phyloP scores from a whole-genome alignment of 2,888 invertebrate species.

The Laothoe populi region DNA sequence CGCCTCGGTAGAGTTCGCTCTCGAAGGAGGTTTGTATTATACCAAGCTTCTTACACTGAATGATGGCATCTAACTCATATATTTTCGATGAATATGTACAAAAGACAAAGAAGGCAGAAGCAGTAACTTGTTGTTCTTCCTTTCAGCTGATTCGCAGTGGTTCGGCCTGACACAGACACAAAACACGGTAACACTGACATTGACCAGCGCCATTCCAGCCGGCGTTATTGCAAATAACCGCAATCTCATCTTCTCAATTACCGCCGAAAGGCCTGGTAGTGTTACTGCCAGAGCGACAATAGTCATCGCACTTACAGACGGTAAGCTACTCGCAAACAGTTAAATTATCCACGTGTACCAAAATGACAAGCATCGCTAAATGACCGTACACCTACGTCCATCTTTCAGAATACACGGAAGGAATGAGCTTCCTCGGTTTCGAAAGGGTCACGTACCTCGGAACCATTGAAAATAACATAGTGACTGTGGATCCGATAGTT shows the following conservation, averaged over 20 bases:
- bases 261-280: slow-evolving; percentile 38
- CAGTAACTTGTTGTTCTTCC: background rate
- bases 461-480: background rate
- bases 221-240: slow-evolving; percentile 39
- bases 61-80: background rate
- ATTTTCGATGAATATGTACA: background rate
- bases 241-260: slow-evolving; percentile 40
- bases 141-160: slow-evolving; percentile 36
- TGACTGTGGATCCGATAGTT: background rate
- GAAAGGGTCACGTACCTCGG: slow-evolving; percentile 4
- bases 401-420: background rate
- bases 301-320: slow-evolving; percentile 38
- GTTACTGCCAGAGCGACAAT: slow-evolving; percentile 38
- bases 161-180: slow-evolving; percentile 32
- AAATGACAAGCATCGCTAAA: background rate
- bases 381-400: background rate
- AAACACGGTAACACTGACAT: slow-evolving; percentile 35
- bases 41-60: too few species aligned
- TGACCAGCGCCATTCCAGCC: slow-evolving; percentile 37
- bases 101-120: background rate
- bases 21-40: slow-evolving; percentile 43
- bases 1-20: slow-evolving; percentile 37
- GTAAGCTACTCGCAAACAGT: slow-evolving; percentile 26
- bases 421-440: background rate
- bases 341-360: background rate